Percentiles rank a stretch among this genome's conserved stretches.
Evolutionary conservation across 2,888 invertebrate species (phyloP).

Genomic region (Clitarchus hookeri): DNA sequence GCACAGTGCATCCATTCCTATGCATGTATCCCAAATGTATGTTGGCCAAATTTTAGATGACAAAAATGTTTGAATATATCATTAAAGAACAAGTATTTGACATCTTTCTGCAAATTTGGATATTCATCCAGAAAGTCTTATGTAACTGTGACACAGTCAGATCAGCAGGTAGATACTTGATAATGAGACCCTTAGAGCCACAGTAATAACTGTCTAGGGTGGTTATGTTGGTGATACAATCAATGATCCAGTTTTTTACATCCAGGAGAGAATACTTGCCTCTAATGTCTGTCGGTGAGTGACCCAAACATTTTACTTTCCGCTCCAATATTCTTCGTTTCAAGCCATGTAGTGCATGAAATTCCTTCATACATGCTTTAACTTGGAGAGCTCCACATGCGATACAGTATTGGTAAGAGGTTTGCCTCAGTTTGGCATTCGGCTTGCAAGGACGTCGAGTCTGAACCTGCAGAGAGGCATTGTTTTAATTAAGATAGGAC

Average conservation of each 20-base stretch:
- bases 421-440: constrained; percentile 18
- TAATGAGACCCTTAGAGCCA: constrained; percentile 16
- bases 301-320: constrained; percentile 20
- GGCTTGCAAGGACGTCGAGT: no score
- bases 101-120: constrained; percentile 16
- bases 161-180: constrained; percentile 28
- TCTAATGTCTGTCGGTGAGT: constrained; percentile 21
- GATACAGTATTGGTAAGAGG: constrained; percentile 22
- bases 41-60: constrained; percentile 28
- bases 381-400: constrained; percentile 7
- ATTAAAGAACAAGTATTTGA: constrained; percentile 23
- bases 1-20: constrained; percentile 24
- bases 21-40: constrained; percentile 21
- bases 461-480: no score
- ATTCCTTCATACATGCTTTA: constrained; percentile 23
- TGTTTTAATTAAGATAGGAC: no score
- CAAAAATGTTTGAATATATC: constrained; percentile 24
- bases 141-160: constrained; percentile 27
- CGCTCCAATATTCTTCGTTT: constrained; percentile 25
- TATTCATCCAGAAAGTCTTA: constrained; percentile 21
- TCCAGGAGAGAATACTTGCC: constrained; percentile 26
- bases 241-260: background rate
- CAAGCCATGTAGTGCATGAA: constrained; percentile 21
- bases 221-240: constrained; percentile 23
- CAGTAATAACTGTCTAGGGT: constrained; percentile 19